phyloP scores from a whole-genome alignment of 2,888 invertebrate species.

The Cantharis lateralis region DNA sequence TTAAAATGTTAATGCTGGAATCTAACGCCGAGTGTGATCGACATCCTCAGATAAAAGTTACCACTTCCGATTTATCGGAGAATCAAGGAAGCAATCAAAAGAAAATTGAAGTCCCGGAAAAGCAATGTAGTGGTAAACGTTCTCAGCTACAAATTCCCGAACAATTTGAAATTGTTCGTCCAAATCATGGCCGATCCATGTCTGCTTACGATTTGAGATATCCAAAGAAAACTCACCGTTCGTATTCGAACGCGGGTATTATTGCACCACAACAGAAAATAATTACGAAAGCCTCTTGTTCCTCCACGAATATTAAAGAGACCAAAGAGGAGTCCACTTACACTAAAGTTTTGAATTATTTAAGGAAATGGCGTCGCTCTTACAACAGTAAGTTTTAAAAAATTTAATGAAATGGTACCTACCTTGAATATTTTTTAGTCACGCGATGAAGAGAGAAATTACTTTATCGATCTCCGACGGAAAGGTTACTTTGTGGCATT shows the following conservation, averaged over 20 bases:
- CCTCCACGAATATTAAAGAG: constrained; percentile 20
- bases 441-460: constrained; percentile 3
- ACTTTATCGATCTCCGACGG: constrained; percentile 2
- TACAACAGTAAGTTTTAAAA: constrained; percentile 38
- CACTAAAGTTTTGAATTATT: constrained; percentile 42
- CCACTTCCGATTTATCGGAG: neutral
- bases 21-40: neutral
- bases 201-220: constrained; percentile 43
- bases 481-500: neutral
- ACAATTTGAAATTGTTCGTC: constrained; percentile 27
- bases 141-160: constrained; percentile 13
- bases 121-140: constrained; percentile 12
- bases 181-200: constrained; percentile 43
- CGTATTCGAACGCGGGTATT: constrained; percentile 34
- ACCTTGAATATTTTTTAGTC: neutral
- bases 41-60: constrained; percentile 16
- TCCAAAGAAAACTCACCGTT: constrained; percentile 21
- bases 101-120: neutral
- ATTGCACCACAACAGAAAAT: constrained; percentile 31
- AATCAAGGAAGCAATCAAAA: neutral
- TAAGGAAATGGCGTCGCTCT: constrained; percentile 46
- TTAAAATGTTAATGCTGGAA: neutral
- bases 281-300: constrained; percentile 22
- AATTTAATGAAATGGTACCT: neutral
- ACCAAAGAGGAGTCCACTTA: constrained; percentile 35